Evolutionary conservation across 2,113 vertebrate genomes (phyloP).

Genomic region (Sphyrna mokarran): DNA sequence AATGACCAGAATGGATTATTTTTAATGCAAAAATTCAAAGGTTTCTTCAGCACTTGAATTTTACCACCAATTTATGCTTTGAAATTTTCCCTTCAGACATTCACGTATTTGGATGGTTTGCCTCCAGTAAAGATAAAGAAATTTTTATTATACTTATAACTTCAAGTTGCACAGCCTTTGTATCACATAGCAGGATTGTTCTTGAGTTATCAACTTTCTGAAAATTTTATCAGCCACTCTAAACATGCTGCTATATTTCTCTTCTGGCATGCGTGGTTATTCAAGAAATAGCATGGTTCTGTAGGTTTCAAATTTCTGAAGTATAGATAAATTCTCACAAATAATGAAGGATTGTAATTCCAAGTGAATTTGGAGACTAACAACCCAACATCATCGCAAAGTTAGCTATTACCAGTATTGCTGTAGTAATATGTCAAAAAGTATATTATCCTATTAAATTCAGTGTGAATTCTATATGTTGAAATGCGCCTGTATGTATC

Average conservation of each 20-base stretch:
- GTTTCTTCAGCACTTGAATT: not conserved
- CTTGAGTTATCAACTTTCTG: not conserved
- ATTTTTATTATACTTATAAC: not conserved
- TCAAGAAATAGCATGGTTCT: not conserved
- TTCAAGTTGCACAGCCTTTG: not conserved
- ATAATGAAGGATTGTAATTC: constrained; percentile 9
- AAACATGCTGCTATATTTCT: not conserved
- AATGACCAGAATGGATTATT: not conserved
- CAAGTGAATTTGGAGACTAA: not conserved
- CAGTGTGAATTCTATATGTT: not conserved
- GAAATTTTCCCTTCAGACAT: not conserved
- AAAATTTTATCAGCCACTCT: not conserved
- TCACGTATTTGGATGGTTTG: not conserved
- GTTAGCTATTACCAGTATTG: not conserved
- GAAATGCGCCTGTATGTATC: not conserved
- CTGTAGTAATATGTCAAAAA: not conserved
- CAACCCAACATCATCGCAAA: not conserved
- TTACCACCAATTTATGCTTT: not conserved
- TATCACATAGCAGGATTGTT: not conserved
- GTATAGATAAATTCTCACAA: not conserved
- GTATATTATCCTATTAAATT: not conserved
- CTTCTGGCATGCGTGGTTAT: not conserved
- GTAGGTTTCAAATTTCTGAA: not conserved
- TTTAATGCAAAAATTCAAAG: not conserved
- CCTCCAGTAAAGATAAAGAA: not conserved